These are phyloP conservation scores for Heliconius charithonia DNA, from an alignment of 2,888 invertebrate species.

Conservation along the genomic window DNA sequence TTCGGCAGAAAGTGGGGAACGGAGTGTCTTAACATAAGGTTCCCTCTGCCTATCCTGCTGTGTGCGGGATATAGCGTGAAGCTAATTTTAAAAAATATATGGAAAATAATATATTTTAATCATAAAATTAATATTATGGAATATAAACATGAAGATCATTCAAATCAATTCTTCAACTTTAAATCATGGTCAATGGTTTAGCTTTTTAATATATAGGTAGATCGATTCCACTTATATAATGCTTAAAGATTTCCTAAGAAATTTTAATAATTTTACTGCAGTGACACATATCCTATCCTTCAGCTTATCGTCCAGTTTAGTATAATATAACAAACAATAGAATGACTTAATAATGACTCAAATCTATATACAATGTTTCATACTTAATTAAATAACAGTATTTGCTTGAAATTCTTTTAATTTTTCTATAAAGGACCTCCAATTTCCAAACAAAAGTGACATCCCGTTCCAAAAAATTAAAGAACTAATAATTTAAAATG, in stretches of 20 bases:
- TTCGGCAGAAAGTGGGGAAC: too few species aligned
- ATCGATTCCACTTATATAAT: neutral
- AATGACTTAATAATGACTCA: neutral
- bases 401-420: neutral
- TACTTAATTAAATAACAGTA: constrained; percentile 17
- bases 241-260: neutral
- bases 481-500: constrained; percentile 27
- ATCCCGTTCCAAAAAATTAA: constrained; percentile 32
- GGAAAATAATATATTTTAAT: too few species aligned
- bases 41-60: too few species aligned
- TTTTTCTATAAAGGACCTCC: neutral
- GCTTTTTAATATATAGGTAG: too few species aligned
- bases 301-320: neutral
- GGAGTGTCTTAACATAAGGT: too few species aligned
- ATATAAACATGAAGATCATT: too few species aligned
- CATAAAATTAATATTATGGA: too few species aligned
- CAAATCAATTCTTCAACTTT: too few species aligned
- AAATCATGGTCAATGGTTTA: too few species aligned
- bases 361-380: neutral
- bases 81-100: too few species aligned
- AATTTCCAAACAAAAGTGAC: constrained; percentile 27
- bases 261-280: neutral
- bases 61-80: too few species aligned
- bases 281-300: neutral
- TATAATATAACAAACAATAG: neutral